phyloP scores from a whole-genome alignment of 92 coral and sea anemone species.

The Paragorgia papillata region DNA sequence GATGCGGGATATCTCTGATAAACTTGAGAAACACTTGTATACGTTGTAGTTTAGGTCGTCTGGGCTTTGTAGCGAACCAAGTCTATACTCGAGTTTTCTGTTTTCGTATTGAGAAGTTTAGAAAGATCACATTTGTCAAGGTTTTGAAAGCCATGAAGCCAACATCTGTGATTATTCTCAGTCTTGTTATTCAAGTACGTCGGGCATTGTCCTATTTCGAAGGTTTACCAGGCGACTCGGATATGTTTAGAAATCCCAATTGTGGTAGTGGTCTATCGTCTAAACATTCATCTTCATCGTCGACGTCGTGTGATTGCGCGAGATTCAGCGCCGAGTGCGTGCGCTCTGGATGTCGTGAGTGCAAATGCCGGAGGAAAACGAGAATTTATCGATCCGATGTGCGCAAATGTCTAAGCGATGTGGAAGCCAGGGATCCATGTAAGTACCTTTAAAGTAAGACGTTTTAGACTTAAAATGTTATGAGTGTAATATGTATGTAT shows the following conservation, averaged over 20 bases:
- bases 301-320: constrained; percentile 24
- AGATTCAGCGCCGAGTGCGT: constrained; percentile 21
- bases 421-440: constrained; percentile 42
- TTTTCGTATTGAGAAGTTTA: no score
- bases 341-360: constrained; percentile 11
- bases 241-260: constrained; percentile 21
- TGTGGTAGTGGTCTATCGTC: not conserved
- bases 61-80: no score
- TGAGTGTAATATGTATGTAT: not conserved
- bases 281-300: not conserved
- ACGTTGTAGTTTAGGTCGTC: no score
- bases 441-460: no score
- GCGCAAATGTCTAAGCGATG: constrained; percentile 30
- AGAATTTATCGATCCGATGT: constrained; percentile 43
- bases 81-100: no score
- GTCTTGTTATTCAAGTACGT: not conserved
- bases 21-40: no score
- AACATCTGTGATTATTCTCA: not conserved
- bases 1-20: not conserved
- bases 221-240: constrained; percentile 26
- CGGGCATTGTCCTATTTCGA: not conserved
- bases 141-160: not conserved
- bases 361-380: constrained; percentile 32
- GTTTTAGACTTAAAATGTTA: no score
- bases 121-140: not conserved